Conservation (phyloP, 2,113 vertebrate genomes). For the Machaerirhynchus nigripectus region DNA sequence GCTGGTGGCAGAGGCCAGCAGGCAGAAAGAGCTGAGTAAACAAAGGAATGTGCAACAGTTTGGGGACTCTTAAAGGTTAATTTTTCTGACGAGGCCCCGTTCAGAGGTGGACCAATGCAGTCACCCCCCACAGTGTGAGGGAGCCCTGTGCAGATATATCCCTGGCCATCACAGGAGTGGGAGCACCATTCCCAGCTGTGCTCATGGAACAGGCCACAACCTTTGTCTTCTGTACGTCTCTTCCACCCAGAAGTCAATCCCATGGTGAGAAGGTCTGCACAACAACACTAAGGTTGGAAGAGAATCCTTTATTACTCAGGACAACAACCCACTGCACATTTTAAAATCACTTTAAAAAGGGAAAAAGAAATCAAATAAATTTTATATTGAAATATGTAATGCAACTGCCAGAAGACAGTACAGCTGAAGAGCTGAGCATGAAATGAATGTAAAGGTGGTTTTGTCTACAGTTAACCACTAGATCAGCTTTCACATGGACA, state of each 20-base stretch:
- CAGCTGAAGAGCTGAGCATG: background rate
- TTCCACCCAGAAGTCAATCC: background rate
- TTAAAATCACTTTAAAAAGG: background rate
- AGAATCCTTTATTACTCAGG: background rate
- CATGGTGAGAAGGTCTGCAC: background rate
- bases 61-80: background rate
- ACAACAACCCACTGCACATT: background rate
- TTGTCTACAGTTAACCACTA: background rate
- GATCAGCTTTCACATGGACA: background rate
- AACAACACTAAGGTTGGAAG: background rate
- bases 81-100: background rate
- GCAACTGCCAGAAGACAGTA: background rate
- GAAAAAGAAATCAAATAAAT: background rate
- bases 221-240: background rate
- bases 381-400: background rate
- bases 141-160: too few species aligned
- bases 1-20: background rate
- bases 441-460: slow-evolving; percentile 1
- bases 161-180: background rate
- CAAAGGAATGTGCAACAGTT: background rate
- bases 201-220: background rate
- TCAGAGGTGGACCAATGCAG: background rate
- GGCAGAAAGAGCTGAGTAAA: background rate
- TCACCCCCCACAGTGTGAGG: fast-evolving
- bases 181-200: background rate